These are phyloP conservation scores for Gymnothorax reevesii DNA, from an alignment of 2,797 vertebrate genomes.

Conservation along the genomic window DNA sequence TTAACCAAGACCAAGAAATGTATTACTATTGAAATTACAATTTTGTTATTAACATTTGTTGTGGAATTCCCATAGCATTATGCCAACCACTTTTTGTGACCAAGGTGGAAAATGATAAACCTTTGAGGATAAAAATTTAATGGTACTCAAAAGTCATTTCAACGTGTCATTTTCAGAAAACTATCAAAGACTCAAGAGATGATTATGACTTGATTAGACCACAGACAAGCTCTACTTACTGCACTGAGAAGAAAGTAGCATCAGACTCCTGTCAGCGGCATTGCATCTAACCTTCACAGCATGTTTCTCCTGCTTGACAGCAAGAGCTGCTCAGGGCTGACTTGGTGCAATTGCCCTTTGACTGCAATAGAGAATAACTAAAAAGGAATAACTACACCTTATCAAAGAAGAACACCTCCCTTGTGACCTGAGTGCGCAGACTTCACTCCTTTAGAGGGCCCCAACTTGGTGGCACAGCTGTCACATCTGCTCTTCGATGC, in stretches of 20 bases:
- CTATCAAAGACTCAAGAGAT: not conserved
- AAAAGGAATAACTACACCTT: not conserved
- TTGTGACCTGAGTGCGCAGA: not conserved
- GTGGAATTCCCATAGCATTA: not conserved
- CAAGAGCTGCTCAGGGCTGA: not conserved
- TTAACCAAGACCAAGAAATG: not conserved
- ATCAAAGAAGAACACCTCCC: not conserved
- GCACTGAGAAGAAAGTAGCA: not conserved
- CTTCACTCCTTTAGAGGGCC: not conserved
- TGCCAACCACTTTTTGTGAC: not conserved
- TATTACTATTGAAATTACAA: not conserved
- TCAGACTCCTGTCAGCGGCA: not conserved
- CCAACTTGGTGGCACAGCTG: not conserved
- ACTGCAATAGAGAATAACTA: not conserved
- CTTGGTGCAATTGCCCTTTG: not conserved
- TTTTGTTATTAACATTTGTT: not conserved
- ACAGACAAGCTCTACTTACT: not conserved
- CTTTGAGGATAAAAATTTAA: not conserved
- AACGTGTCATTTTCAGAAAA: not conserved
- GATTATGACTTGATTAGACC: not conserved
- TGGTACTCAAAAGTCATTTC: not conserved
- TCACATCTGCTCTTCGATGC: not conserved
- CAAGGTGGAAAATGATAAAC: not conserved
- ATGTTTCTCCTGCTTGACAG: not conserved
- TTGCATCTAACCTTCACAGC: not conserved